Evolutionary conservation across 2,797 vertebrate species (phyloP), one percentile per base, ranked within the genome.

Genomic region (Gallirallus australis): DNA sequence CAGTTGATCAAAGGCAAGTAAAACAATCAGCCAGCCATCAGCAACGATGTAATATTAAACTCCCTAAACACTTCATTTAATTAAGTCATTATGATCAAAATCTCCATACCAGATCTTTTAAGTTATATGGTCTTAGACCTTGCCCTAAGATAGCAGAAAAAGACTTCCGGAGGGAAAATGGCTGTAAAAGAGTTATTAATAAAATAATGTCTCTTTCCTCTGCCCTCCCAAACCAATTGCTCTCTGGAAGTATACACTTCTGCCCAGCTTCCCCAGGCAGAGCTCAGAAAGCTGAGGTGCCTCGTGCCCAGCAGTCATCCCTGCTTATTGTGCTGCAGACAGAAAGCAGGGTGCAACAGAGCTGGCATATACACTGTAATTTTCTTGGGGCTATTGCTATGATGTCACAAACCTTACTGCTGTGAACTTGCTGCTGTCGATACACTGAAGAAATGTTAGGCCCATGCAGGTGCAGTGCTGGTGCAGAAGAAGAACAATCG

Each of bases 1-100:
- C 71, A 81, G 80, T 31, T 97, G 97, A 97, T 97, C 97, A 97
- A 97, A 96, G 95, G 94, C 88, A 97, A 97, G 84, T 88, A 95
- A 96, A 97, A 96, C 96, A 97, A 97, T 94, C 93, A 90, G 69
- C 93, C 80, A 92, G 86, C 82, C 94, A 75, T 93, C 91, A 97
- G 84, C 87, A 88, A 86, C 84, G 5, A 94, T 93, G 89, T 93
- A 96, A 90, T 95, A 93, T 95, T 94, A 94, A 94, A 91, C 93
- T 97, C 82, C 78, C 40, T 90, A 95, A 97, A 96, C 96, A 97
- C 96, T 92, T 97, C 93, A 91, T 97, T 96, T 94, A 96, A 97
- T 95, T 96, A 93, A 92, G 89, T 87, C 77, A 3, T 96, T 97
- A 88, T 89, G 93, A 94, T 90, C 91, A 78, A 90, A 91, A 94